These are phyloP conservation scores for Punctoribates punctum DNA, from an alignment of 2,888 invertebrate species.

Conservation along the genomic window DNA sequence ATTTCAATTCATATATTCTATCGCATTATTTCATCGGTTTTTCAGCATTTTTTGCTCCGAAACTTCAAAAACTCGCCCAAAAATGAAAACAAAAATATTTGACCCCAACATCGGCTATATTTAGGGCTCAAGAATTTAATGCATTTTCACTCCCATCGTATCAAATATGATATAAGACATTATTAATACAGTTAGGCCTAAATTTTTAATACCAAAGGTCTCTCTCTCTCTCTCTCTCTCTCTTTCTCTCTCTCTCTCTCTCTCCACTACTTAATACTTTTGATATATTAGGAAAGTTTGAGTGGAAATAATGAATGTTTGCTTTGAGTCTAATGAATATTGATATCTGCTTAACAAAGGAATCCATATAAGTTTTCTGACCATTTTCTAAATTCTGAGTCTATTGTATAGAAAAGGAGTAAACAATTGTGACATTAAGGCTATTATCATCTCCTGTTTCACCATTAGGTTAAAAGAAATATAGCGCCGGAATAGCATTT, in stretches of 20 bases:
- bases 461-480: background rate
- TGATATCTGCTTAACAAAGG: conserved; percentile 14
- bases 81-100: conserved; percentile 21
- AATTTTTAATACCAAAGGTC: background rate
- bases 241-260: background rate
- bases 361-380: conserved; percentile 14
- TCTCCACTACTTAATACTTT: background rate
- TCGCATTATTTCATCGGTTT: conserved; percentile 26
- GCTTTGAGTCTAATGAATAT: conserved; percentile 21
- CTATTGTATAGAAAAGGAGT: conserved; percentile 29
- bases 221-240: background rate
- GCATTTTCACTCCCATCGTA: background rate
- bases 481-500: background rate
- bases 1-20: conserved; percentile 19
- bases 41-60: conserved; percentile 1
- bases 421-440: background rate
- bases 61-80: conserved; percentile 26
- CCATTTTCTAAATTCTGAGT: background rate
- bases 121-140: conserved; percentile 5
- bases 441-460: conserved; percentile 30
- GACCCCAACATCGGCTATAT: conserved; percentile 18
- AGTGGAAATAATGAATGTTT: conserved; percentile 2
- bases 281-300: background rate
- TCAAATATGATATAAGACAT: background rate
- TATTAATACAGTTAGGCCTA: background rate